phyloP scores from a whole-genome alignment of 2,888 invertebrate species.

The Ormyrus rosae region DNA sequence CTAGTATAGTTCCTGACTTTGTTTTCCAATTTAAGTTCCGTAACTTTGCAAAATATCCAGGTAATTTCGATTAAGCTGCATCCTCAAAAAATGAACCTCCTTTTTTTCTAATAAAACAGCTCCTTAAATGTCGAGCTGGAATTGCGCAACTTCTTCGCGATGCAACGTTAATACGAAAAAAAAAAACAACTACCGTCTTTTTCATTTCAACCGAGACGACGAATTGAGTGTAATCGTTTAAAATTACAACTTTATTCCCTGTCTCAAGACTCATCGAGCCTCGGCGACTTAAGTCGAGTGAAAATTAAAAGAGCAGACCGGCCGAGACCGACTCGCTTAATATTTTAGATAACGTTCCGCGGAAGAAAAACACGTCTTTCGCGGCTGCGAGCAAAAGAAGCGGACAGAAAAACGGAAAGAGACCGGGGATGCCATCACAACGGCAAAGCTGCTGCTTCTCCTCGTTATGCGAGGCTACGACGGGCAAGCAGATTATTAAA shows the following conservation, averaged over 20 bases:
- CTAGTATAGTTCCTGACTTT: not conserved
- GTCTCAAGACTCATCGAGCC: not conserved
- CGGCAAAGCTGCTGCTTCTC: conserved; percentile 16
- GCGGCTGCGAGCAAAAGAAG: not conserved
- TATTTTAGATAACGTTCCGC: conserved; percentile 28
- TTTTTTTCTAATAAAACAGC: not conserved
- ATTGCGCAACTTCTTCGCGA: not conserved
- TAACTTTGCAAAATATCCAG: not conserved
- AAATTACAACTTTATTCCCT: conserved; percentile 29
- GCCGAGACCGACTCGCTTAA: conserved; percentile 13
- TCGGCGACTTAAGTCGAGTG: conserved; percentile 11
- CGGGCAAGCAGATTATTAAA: conserved; percentile 54
- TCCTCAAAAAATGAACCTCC: not conserved
- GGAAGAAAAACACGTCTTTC: conserved; percentile 12
- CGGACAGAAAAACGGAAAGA: not conserved
- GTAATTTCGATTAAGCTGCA: conserved; percentile 9
- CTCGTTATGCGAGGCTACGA: conserved; percentile 51
- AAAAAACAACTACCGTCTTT: not conserved
- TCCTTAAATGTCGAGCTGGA: not conserved
- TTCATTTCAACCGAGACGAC: not conserved
- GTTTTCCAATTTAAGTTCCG: conserved; percentile 24
- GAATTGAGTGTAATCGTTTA: conserved; percentile 35
- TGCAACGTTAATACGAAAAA: not conserved
- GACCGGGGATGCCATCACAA: not conserved
- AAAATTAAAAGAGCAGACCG: conserved; percentile 33